These are phyloP conservation scores for Tinea semifulvella DNA, from an alignment of 2,888 invertebrate genomes.

Conservation along the genomic window DNA sequence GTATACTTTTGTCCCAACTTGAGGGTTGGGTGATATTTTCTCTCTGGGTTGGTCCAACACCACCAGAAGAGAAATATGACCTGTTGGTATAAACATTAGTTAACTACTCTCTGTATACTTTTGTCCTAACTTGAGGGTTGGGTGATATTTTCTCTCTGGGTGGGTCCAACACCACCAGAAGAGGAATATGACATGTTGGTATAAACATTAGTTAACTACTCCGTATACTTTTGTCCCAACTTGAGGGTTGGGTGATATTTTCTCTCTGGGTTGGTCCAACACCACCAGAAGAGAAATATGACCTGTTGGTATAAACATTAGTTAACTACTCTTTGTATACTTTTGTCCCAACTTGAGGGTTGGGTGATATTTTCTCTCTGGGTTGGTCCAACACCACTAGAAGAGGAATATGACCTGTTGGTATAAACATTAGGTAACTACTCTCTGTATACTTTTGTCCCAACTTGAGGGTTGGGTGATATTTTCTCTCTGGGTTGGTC, in stretches of 20 bases:
- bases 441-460: too few species aligned
- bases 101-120: not conserved
- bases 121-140: too few species aligned
- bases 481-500: too few species aligned
- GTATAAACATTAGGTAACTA: too few species aligned
- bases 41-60: slow-evolving; percentile 66
- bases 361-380: too few species aligned
- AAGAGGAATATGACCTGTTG: too few species aligned
- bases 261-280: slow-evolving; percentile 68
- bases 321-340: not conserved
- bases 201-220: slow-evolving; percentile 79
- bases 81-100: slow-evolving; percentile 40
- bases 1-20: slow-evolving; percentile 70
- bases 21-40: slow-evolving; percentile 81
- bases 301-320: slow-evolving; percentile 52
- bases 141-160: too few species aligned
- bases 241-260: slow-evolving; percentile 81
- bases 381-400: too few species aligned
- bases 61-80: slow-evolving; percentile 82
- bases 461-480: too few species aligned
- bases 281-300: slow-evolving; percentile 80
- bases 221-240: slow-evolving; percentile 67
- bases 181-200: too few species aligned
- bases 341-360: too few species aligned
- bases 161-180: too few species aligned